These are phyloP conservation scores for Chondrilla cf. caribensis DNA, from an alignment of 37 sponge, comb jelly and placozoan species.

Conservation along the genomic window DNA sequence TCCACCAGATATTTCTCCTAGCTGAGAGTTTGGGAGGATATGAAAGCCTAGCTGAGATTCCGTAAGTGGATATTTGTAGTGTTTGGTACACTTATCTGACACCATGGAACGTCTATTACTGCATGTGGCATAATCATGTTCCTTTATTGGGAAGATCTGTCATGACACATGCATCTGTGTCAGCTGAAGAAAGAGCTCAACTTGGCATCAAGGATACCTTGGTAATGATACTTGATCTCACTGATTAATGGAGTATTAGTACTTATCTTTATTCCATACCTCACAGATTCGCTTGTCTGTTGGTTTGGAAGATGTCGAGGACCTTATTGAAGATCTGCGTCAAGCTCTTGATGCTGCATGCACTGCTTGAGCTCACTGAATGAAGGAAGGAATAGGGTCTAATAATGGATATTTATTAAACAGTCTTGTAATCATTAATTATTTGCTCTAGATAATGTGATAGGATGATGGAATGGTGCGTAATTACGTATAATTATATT, in stretches of 20 bases:
- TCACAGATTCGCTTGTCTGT: constrained; percentile 89
- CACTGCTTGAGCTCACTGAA: too few species aligned
- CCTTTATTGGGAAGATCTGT: constrained; percentile 65
- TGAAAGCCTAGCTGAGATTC: constrained; percentile 87
- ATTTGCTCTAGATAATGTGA: too few species aligned
- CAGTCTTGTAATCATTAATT: too few species aligned
- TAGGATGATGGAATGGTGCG: too few species aligned
- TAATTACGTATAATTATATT: too few species aligned
- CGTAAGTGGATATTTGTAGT: constrained; percentile 53
- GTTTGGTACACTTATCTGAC: not conserved
- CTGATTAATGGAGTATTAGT: too few species aligned
- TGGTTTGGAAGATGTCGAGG: constrained; percentile 88
- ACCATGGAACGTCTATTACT: not conserved
- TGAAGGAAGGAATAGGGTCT: too few species aligned
- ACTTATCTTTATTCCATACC: not conserved
- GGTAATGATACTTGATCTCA: too few species aligned
- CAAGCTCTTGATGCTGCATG: constrained; percentile 64
- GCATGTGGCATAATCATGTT: not conserved
- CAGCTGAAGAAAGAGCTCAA: constrained; percentile 70
- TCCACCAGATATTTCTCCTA: constrained; percentile 71
- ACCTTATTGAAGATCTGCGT: constrained; percentile 82
- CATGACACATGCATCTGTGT: constrained; percentile 96
- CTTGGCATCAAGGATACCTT: constrained; percentile 93
- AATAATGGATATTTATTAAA: too few species aligned
- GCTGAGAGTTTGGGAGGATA: constrained; percentile 98